Percentiles rank a stretch among this genome's conserved stretches.
Evolutionary conservation across 2,113 vertebrate species (phyloP).

Genomic region (Hoplias malabaricus): DNA sequence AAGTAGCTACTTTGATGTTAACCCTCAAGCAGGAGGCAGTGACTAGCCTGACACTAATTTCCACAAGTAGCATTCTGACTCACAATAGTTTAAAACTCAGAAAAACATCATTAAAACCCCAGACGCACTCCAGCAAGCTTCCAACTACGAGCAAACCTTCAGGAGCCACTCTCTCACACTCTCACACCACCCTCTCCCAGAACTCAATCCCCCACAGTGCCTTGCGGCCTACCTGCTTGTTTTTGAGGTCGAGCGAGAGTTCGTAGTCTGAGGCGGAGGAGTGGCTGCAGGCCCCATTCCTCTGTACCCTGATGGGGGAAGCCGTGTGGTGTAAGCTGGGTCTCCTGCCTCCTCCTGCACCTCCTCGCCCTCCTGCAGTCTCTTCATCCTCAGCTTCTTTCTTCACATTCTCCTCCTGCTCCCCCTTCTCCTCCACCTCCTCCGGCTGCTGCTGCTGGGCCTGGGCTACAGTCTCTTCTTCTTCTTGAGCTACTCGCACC

Average conservation of each 20-base stretch:
- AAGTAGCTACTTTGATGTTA: background rate
- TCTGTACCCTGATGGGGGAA: slow-evolving; percentile 89
- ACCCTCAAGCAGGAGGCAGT: background rate
- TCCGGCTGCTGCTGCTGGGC: background rate
- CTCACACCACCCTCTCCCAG: slow-evolving; percentile 11
- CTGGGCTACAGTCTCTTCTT: background rate
- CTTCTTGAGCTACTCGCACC: slow-evolving; percentile 45
- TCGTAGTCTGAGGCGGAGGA: slow-evolving; percentile 88
- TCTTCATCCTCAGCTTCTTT: slow-evolving; percentile 73
- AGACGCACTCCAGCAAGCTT: slow-evolving; percentile 26
- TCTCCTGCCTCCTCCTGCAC: slow-evolving; percentile 81
- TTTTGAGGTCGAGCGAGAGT: slow-evolving; percentile 99
- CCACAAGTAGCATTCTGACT: background rate
- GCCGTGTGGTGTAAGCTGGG: slow-evolving; percentile 88
- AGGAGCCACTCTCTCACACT: slow-evolving; percentile 19
- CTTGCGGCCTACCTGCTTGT: slow-evolving; percentile 92
- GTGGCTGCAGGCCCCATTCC: slow-evolving; percentile 90
- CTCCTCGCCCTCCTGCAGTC: slow-evolving; percentile 76
- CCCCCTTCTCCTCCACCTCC: slow-evolving; percentile 23
- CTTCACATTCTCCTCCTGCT: slow-evolving; percentile 48
- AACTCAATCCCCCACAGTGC: slow-evolving; percentile 50
- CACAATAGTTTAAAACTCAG: background rate
- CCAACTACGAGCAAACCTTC: background rate
- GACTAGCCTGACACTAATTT: background rate
- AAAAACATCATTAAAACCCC: background rate